phyloP scores from a whole-genome alignment of 2,888 invertebrate species.

The Drosophila phalerata region DNA sequence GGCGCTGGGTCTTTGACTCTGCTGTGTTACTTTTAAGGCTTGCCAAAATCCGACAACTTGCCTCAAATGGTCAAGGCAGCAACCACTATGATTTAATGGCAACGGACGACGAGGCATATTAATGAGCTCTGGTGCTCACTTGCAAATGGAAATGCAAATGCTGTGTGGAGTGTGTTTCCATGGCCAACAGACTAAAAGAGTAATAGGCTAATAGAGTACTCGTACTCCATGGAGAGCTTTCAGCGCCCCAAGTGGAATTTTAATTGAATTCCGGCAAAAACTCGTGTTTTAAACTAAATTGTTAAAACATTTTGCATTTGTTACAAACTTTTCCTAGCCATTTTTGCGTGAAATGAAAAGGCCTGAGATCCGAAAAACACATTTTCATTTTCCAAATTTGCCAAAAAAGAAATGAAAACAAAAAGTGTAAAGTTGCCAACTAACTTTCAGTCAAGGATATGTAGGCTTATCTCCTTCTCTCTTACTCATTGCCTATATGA shows the following conservation, averaged over 20 bases:
- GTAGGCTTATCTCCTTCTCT: conserved; percentile 1
- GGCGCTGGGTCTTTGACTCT: conserved; percentile 42
- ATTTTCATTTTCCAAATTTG: conserved; percentile 20
- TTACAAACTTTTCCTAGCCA: conserved; percentile 25
- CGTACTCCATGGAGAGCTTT: conserved; percentile 10
- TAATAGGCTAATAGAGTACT: conserved; percentile 12
- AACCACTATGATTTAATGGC: conserved; percentile 66
- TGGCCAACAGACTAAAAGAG: conserved; percentile 4
- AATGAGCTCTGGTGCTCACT: conserved; percentile 54
- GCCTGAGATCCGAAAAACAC: conserved; percentile 21
- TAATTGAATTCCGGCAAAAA: conserved; percentile 44
- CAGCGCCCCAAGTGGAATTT: conserved; percentile 37
- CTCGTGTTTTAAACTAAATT: conserved; percentile 21
- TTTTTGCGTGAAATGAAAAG: conserved; percentile 27
- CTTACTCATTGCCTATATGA: background rate
- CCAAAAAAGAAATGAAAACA: background rate
- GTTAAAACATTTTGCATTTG: conserved; percentile 39
- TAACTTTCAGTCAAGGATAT: conserved; percentile 44
- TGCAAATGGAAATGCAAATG: conserved; percentile 29
- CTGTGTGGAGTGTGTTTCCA: conserved; percentile 6
- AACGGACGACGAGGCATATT: conserved; percentile 56
- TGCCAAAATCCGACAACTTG: conserved; percentile 45
- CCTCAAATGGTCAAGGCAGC: conserved; percentile 33
- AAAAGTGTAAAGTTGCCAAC: conserved; percentile 32
- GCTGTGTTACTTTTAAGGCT: conserved; percentile 40